These are phyloP conservation scores for Entelurus aequoreus DNA, from an alignment of 2,113 vertebrate species.

Conservation along the genomic window DNA sequence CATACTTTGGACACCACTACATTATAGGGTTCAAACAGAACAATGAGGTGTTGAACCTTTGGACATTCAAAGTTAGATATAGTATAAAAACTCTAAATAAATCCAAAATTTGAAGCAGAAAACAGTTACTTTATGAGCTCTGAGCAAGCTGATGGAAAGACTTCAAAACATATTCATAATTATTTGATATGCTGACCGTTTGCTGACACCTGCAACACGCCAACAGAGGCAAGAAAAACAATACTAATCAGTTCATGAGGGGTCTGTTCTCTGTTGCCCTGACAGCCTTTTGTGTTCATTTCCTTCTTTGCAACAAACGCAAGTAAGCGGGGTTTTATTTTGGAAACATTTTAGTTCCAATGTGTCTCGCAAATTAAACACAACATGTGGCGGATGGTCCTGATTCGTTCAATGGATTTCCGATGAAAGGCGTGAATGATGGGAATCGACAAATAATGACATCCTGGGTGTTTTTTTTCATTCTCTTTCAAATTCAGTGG, in stretches of 20 bases:
- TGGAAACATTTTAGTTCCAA: neutral
- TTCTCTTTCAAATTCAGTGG: no score
- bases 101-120: no score
- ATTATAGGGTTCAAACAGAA: no score
- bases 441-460: no score
- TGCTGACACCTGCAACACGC: neutral
- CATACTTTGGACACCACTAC: no score
- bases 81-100: no score
- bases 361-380: neutral
- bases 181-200: neutral
- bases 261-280: constrained; percentile 12
- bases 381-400: neutral
- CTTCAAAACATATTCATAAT: no score
- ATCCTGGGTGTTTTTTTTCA: no score
- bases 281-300: constrained; percentile 14
- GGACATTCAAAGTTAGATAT: neutral
- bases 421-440: neutral
- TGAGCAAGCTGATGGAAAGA: no score
- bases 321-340: constrained; percentile 1
- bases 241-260: constrained; percentile 8
- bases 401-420: neutral
- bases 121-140: no score
- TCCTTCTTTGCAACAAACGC: constrained; percentile 1
- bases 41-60: neutral
- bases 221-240: constrained; percentile 5